A percentile compares a stretch with the other conserved stretches of the same genome.
phyloP scores from a whole-genome alignment of 2,888 invertebrate species.

The Caenorhabditis sp. region DNA sequence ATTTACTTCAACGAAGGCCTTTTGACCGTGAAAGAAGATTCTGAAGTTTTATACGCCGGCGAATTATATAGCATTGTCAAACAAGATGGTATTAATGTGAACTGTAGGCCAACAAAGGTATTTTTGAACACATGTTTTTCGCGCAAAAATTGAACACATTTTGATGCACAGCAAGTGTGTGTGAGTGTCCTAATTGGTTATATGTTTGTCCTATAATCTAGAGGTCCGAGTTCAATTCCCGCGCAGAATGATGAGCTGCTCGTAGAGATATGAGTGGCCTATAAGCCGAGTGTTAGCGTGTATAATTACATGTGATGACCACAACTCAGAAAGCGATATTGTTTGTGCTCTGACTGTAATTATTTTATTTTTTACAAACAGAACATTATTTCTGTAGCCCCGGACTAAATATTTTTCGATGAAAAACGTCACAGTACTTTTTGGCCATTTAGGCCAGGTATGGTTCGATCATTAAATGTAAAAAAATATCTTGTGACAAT shows the following conservation, averaged over 20 bases:
- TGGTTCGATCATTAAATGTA: too few relatives aligned
- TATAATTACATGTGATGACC: slow-evolving; percentile 22
- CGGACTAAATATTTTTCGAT: too few relatives aligned
- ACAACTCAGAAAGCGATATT: slow-evolving; percentile 33
- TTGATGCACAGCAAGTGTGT: background rate
- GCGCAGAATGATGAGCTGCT: slow-evolving; percentile 43
- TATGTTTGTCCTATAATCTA: background rate
- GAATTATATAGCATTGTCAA: slow-evolving; percentile 38
- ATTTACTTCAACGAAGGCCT: slow-evolving; percentile 64
- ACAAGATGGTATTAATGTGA: slow-evolving; percentile 27
- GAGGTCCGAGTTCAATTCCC: slow-evolving; percentile 14
- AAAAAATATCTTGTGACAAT: too few relatives aligned
- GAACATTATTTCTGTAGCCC: too few relatives aligned
- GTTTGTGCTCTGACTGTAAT: slow-evolving; percentile 25
- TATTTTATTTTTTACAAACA: too few relatives aligned
- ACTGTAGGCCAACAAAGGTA: slow-evolving; percentile 52
- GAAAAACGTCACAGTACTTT: too few relatives aligned
- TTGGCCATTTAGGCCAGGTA: too few relatives aligned
- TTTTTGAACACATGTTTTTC: background rate
- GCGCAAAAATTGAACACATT: too few relatives aligned
- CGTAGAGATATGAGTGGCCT: slow-evolving; percentile 15
- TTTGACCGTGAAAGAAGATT: slow-evolving; percentile 76
- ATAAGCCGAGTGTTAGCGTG: slow-evolving; percentile 47
- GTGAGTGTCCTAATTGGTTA: background rate
- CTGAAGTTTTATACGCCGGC: slow-evolving; percentile 71